Evolutionary conservation across 2,113 vertebrate genomes (phyloP), one percentile per base, ranked within the genome.

Genomic region (Cyprichromis sp.): DNA sequence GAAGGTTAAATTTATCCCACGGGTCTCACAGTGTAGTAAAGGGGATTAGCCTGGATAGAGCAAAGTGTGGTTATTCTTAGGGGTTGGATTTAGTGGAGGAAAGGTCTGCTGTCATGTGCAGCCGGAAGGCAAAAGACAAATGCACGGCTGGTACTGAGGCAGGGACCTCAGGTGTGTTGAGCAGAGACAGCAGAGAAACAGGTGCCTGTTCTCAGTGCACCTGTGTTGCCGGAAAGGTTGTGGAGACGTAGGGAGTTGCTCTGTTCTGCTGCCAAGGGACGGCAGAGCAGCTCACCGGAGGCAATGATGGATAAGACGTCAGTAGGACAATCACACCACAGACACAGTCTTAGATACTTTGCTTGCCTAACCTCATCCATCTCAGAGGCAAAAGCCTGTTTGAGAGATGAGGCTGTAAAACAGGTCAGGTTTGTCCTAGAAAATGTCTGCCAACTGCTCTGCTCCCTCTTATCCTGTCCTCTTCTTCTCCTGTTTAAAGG

Each of bases 11-110:
- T 82, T 87, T 81, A 84, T 81, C 93, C 89, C 57, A 11, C 19
- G 21, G 73, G 83, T 88, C 80, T 87, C 79, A 3, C 85, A 84
- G 78, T 82, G 89, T 82, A 86, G 84, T 82, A 73, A 93, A 91
- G 81, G 59, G 88, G 95, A 94, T 94, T 94, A 94, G 90, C 90
- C 92, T 71, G 90, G 88, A 94, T 93, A 63, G 80, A 87, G 87
- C 31, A 36, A 86, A 68, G 87, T 59, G 85, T 86, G 87, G 87
- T 94, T 95, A 91, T 92, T 94, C 91, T 94, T 93, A 91, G 93
- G 42, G 80, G 63, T 57, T 81, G 82, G 87, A 89, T 90, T 93
- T 93, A 88, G 82, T 10, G 14, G 55, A 81, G 80, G 85, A 87
- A 86, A 78, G 54, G 84, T 76, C 85, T 85, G 84, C 81, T 81